Conservation (phyloP, 2,797 vertebrate genomes). For the Acanthornis magna region DNA sequence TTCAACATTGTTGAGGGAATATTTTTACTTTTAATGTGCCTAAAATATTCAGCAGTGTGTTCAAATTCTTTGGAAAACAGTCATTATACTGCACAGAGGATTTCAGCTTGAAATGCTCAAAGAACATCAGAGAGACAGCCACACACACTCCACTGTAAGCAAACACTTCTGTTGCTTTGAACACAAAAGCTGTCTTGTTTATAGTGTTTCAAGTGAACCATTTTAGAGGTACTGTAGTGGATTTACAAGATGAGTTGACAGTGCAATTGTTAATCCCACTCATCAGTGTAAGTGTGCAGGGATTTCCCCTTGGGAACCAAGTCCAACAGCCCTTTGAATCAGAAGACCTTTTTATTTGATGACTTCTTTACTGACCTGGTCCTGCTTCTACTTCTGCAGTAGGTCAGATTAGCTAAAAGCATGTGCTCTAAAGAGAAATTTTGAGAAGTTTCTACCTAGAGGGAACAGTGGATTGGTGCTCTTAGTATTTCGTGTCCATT, state of each 20-base stretch:
- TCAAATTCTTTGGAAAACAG: not conserved
- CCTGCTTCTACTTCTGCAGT: not conserved
- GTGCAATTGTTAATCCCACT: not conserved
- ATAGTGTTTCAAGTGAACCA: not conserved
- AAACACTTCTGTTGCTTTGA: not conserved
- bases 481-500: accelerated
- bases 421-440: not conserved
- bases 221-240: not conserved
- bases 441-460: not conserved
- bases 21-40: not conserved
- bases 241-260: not conserved
- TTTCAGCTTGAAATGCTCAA: not conserved
- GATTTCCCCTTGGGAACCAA: not conserved
- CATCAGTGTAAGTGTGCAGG: not conserved
- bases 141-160: not conserved
- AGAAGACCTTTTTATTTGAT: not conserved
- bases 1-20: not conserved
- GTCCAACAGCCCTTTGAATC: not conserved
- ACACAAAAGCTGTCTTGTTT: not conserved
- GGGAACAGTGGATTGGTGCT: not conserved
- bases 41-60: not conserved
- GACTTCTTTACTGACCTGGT: not conserved
- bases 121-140: accelerated
- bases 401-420: not conserved
- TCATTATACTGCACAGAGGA: not conserved